A percentile compares a stretch with the other conserved stretches of the same genome.
phyloP scores from a whole-genome alignment of 2,797 vertebrate species.

The Peromyscus attwateri region DNA sequence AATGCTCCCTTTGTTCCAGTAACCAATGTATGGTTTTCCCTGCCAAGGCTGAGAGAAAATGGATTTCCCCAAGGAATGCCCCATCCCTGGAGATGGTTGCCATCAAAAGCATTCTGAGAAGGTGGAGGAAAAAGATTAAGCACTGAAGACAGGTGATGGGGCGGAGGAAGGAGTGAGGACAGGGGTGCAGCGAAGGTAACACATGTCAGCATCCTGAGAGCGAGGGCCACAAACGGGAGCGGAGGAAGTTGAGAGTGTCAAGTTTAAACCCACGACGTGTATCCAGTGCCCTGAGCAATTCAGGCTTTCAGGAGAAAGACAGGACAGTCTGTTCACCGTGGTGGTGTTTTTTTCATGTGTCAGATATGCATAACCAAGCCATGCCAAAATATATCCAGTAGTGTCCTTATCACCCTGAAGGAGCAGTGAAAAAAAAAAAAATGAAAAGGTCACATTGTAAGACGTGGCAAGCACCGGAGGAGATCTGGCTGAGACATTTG shows the following conservation, averaged over 20 bases:
- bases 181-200: slow-evolving; percentile 63
- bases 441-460: slow-evolving; percentile 53
- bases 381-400: slow-evolving; percentile 70
- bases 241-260: slow-evolving; percentile 78
- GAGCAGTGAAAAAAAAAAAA: slow-evolving; percentile 60
- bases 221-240: slow-evolving; percentile 74
- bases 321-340: slow-evolving; percentile 62
- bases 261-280: slow-evolving; percentile 68
- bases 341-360: slow-evolving; percentile 51
- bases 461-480: not conserved
- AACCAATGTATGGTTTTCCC: slow-evolving; percentile 51
- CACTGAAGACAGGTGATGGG: slow-evolving; percentile 73
- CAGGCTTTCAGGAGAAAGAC: slow-evolving; percentile 64
- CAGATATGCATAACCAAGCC: slow-evolving; percentile 42
- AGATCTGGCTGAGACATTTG: slow-evolving; percentile 26
- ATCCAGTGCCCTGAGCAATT: slow-evolving; percentile 76
- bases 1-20: slow-evolving; percentile 80
- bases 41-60: slow-evolving; percentile 78
- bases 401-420: not conserved
- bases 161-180: slow-evolving; percentile 68
- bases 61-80: slow-evolving; percentile 83
- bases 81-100: slow-evolving; percentile 70
- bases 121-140: slow-evolving; percentile 73
- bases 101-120: slow-evolving; percentile 77
- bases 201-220: slow-evolving; percentile 78